Evolutionary conservation across 2,888 invertebrate species (phyloP), one percentile per base, ranked within the genome.

Genomic region (Zeuzera pyrina): DNA sequence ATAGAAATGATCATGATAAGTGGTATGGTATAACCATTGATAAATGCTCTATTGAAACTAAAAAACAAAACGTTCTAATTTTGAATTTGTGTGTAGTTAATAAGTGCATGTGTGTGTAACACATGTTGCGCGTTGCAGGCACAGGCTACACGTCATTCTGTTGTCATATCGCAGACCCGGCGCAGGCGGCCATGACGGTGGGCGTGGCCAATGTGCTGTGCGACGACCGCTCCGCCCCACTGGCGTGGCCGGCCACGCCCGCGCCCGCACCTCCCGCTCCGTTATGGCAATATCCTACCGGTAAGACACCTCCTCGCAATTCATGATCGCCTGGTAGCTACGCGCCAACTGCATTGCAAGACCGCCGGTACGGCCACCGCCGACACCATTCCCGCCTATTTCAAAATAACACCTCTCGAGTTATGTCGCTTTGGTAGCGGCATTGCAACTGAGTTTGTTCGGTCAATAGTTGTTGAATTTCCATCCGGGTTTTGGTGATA

Each of bases 221-320:
- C 77, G 85, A 87, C 59, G 86, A 88, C 43, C 87, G 88, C 60
- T 67, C 87, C 76, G 84, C 85, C 61, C 85, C 81, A 29, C 71
- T 79, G 66, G 87, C 86, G 74, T 85, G 71, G 77, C 84, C 72
- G 52, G 86, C 86, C 46, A 84, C 71, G 57, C 83, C 73, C 57
- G 74, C 71, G 49, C 85, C 62, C 55, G 78, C 89, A 49, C 85
- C 88, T 60, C 85, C 90, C 60, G 88, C 89, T 32, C 88, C 92
- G 34, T 86, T 92, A 62, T 93, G 92, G 92, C 92, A 92, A 79
- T 93, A 93, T 85, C 91, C 92, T 50, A 85, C 88, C 87, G 86
- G 81, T 79, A 60, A 77, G 77, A 49, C 51, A 49, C 88, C 88
- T 86, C 71, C 70, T 56, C 36, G 44, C 26, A 25, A 45, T 47